Conservation (phyloP, 2,797 vertebrate species). For the Sebastes baramenuke region DNA sequence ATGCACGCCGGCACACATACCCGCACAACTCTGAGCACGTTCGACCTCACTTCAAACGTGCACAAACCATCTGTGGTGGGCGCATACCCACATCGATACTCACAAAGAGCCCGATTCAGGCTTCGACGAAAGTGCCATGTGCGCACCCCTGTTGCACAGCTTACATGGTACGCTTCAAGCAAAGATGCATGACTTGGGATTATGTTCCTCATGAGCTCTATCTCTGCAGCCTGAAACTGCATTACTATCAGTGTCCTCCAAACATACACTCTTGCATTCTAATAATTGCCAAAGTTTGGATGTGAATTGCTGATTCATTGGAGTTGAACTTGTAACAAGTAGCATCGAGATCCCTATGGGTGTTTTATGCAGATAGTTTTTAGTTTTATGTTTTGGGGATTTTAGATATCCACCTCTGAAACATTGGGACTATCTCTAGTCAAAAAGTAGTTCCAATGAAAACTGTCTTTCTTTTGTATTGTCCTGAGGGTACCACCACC, state of each 20-base stretch:
- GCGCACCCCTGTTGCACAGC: neutral
- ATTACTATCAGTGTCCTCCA: neutral
- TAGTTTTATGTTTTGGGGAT: neutral
- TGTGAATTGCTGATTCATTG: conserved; percentile 4
- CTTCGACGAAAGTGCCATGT: neutral
- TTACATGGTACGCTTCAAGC: neutral
- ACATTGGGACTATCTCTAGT: neutral
- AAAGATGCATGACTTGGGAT: neutral
- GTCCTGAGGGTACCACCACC: neutral
- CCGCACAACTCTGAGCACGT: neutral
- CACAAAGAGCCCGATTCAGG: conserved; percentile 1
- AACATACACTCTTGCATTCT: neutral
- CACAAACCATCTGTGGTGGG: neutral
- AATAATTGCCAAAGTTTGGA: neutral
- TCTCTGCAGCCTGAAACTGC: neutral
- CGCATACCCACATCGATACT: neutral
- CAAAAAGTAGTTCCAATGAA: neutral
- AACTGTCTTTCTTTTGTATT: neutral
- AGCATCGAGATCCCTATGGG: neutral
- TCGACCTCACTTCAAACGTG: neutral
- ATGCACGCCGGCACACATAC: neutral
- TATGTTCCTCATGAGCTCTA: neutral
- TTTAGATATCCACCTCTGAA: neutral
- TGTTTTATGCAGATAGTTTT: conserved; percentile 5
- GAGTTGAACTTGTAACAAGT: neutral